Evolutionary conservation across 2,888 invertebrate genomes (phyloP).

Genomic region (Strigamia transsilvanica): DNA sequence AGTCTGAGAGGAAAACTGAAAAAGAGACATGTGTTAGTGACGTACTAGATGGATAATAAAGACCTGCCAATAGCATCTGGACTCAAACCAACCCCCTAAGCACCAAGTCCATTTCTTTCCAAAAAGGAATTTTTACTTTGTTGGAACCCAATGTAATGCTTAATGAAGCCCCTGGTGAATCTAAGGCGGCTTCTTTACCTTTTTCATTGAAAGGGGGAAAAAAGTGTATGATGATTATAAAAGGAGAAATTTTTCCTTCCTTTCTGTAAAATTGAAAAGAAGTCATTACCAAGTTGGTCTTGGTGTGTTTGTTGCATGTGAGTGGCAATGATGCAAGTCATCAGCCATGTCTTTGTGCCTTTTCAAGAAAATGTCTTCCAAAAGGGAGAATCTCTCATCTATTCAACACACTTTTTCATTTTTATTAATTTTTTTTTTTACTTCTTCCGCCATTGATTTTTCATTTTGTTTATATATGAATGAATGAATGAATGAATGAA

Average conservation of each 20-base stretch:
- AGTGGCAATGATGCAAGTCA: conserved; percentile 30
- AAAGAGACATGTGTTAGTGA: background rate
- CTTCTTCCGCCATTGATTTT: background rate
- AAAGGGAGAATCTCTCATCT: background rate
- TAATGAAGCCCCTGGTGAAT: conserved; percentile 26
- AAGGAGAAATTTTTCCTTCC: conserved; percentile 13
- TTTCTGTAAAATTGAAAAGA: conserved; percentile 14
- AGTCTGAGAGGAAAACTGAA: background rate
- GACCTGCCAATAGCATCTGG: conserved; percentile 31
- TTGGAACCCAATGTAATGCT: background rate
- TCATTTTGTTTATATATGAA: background rate
- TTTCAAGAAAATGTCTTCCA: conserved; percentile 8
- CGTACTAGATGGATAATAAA: conserved; percentile 2
- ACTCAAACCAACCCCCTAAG: background rate
- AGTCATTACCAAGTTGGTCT: conserved; percentile 17
- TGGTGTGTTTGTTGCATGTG: background rate
- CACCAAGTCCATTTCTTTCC: conserved; percentile 16
- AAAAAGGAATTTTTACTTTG: background rate
- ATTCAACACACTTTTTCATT: background rate
- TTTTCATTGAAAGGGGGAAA: background rate
- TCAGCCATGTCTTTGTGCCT: conserved; percentile 34
- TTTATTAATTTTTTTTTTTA: background rate
- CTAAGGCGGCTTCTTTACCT: background rate
- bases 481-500: background rate
- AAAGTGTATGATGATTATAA: conserved; percentile 20